Base-by-base conservation (phyloP, 2,888 invertebrate species). In the Amitus sp. region DNA sequence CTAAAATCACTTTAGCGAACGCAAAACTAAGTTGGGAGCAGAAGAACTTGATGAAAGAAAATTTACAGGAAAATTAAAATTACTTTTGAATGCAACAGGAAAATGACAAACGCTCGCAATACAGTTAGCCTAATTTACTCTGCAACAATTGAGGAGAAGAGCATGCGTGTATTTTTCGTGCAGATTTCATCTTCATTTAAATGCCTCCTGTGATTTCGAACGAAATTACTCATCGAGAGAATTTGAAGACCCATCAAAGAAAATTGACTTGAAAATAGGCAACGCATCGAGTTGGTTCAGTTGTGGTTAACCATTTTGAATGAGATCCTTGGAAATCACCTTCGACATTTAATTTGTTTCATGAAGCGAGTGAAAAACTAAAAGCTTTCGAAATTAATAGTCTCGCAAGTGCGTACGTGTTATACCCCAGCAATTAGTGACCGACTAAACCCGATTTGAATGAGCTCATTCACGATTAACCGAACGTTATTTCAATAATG, bases 321-420 rank as follows among this genome's bases (percentile, higher is more conserved):
- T 10, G 27, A 9, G 33, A 51, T 51, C 40, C 46, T 57, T 51
- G 33, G 18, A 17, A 34, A 12, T 47, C 47, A 47, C 50, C 40
- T 42, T 47, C 49, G 42, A 43, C 46, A 47, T 47, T 19, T n/a
- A 33, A 47, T 34, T 30, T 17, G 1, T 34, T 15, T 23, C 9
- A 13, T 50, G 33, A 57, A 51, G 51, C 48, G 47, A 47, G 47
- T 27, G 12, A 58, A 20, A 47, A 34, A 52, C 51, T 52, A 58
- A 4, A 58, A 58, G 52, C 52, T 47, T 40, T 27, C 47, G 1
- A 12, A 47, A 49, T 45, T 7, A 42, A 58, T 10, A 20, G 47
- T 47, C 52, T n/a, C 52, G 47, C 57, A 42, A 27, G 51, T 51
- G 57, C 57, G 48, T 51, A 52, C 43, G 17, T 58, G 47, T 47